phyloP scores from a whole-genome alignment of 2,113 vertebrate species.

The Clupea harengus region DNA sequence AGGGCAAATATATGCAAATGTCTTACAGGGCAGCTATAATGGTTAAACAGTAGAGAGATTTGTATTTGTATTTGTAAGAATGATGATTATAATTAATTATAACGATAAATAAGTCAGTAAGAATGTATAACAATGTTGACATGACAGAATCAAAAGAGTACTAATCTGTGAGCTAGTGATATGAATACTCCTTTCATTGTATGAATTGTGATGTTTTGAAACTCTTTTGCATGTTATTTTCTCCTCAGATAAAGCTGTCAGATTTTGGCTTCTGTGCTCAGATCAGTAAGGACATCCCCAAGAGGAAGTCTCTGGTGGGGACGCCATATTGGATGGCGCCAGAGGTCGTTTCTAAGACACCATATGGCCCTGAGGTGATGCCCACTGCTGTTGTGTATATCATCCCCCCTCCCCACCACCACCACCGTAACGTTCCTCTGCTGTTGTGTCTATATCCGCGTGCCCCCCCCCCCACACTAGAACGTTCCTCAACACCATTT shows the following conservation, averaged over 20 bases:
- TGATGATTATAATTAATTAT: too few species aligned
- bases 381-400: not conserved
- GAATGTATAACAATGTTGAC: too few species aligned
- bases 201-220: not conserved
- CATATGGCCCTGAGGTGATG: constrained; percentile 84
- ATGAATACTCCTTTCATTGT: not conserved
- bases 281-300: constrained; percentile 88
- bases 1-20: too few species aligned
- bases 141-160: too few species aligned
- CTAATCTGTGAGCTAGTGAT: too few species aligned
- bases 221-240: not conserved
- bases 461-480: not conserved
- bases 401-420: too few species aligned
- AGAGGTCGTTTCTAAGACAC: constrained; percentile 86
- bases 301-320: constrained; percentile 89
- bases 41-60: too few species aligned
- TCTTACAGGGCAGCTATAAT: too few species aligned
- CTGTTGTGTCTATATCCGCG: not conserved
- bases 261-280: constrained; percentile 97
- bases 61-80: too few species aligned
- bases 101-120: too few species aligned
- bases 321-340: constrained; percentile 98
- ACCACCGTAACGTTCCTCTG: too few species aligned
- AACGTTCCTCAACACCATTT: too few species aligned
- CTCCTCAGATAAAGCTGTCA: constrained; percentile 85